Base-by-base conservation (phyloP, 30 jellyfish, hydroid and myxozoan genomes). In the Aurelia aurita region DNA sequence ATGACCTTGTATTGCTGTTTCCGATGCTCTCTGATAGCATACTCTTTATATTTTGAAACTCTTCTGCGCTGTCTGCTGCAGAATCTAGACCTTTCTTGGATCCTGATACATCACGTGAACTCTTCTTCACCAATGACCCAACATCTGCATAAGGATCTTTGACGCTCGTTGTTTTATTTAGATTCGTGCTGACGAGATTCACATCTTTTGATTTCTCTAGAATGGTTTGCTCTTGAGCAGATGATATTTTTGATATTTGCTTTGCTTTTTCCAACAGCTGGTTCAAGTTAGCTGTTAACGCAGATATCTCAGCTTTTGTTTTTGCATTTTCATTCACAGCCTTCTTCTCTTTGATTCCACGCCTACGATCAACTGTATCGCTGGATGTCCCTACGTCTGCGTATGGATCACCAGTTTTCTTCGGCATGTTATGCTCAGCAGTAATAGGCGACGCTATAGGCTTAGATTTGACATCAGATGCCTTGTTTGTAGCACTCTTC, bases 91-190 rank as follows among this genome's bases (percentile, higher is more conserved):
- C 73, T 44, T 71, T 74, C 80, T 69, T 57, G 0, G 91, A 65
- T 1, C 91, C 91, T 11, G 91, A 25, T 21, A 69, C 1, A 35
- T 58, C 32, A 25, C 27, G 57, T 12, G 58, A 55, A 20, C 72
- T 31, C 51, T 83, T 70, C 75, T 83, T 83, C 31, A 28, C 14
- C 10, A 67, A 20, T 39, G 93, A 83, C 21, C 93, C 93, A 31
- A 83, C 87, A 44, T 83, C 93, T 1, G 86, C 72, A 31, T 83
- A 83, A 4, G 93, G 93, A 53, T 83, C 93, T 58, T 59, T 83
- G 44, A 55, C 35, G 12, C 32, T 31, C 25, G 85, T 69, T 12
- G 91, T 55, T 55, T 68, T 69, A 19, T 64, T 45, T 29, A 7
- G 39, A 47, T 31, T 46, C 51, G 34, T 4, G 68, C 84, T 55